Evolutionary conservation across 2,113 vertebrate species (phyloP), one percentile per base, ranked within the genome.

Genomic region (Melanotaenia duboulayi): DNA sequence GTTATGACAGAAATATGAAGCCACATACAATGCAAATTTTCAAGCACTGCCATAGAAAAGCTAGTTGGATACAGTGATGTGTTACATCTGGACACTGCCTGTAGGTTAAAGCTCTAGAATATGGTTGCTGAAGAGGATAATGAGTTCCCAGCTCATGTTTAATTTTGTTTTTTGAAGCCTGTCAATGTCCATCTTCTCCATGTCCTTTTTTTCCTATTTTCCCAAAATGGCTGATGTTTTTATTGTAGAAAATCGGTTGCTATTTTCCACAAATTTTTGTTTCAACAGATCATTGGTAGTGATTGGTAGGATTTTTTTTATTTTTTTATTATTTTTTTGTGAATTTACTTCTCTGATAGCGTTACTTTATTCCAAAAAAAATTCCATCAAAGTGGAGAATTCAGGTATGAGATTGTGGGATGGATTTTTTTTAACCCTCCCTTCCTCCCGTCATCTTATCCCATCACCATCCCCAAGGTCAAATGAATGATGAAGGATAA

Each of bases 401-500:
- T 67, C 84, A 78, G 85, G 85, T 92, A 86, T 89, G 86, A 93
- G 92, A 90, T 92, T 90, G 77, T 85, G 40, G 57, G 73, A 32
- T 7, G 54, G 28, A 23, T 37, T 32, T 69, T 32, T 69, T 69
- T 46, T 16, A 68, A 57, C 52, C 50, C 46, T 55, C 65, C 57
- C 57, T 67, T 71, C 49, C 66, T 74, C 56, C 56, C 56, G 64
- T 82, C 51, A 65, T 59, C 76, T 69, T 67, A 76, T 80, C 76
- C 57, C 72, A 78, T 90, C 88, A 70, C 23, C 74, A 37, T 87
- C 72, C 77, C 82, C 73, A 82, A 86, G 87, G 91, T 90, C 86
- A 90, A 80, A 87, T 91, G 90, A 93, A 92, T 93, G 94, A 95
- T 93, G 89, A 86, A 82, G 79, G 83, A 84, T 84, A 80, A 80